Conservation (phyloP, 2,797 vertebrate species). For the Odontamblyopus lacepedii region DNA sequence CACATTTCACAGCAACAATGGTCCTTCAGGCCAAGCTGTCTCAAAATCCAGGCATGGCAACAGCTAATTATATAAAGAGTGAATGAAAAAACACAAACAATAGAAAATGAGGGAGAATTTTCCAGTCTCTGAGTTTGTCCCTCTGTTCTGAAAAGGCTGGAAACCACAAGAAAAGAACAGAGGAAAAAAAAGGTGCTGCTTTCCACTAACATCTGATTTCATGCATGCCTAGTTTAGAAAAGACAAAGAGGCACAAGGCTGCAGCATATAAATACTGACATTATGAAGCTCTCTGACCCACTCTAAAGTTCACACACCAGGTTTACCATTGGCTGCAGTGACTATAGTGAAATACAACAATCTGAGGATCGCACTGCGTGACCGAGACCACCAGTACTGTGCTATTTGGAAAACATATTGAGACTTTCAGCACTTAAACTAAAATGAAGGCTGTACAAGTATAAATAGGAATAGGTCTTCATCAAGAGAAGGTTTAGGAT, state of each 20-base stretch:
- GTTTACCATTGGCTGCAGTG: conserved; percentile 15
- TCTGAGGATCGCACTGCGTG: conserved; percentile 22
- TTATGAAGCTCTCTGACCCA: conserved; percentile 4
- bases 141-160: conserved; percentile 14
- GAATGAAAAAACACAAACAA: conserved; percentile 38
- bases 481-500: background rate
- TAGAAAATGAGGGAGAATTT: conserved; percentile 20
- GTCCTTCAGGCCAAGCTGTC: conserved; percentile 42
- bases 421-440: conserved; percentile 22
- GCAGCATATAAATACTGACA: conserved; percentile 1
- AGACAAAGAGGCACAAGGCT: conserved; percentile 11
- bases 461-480: background rate
- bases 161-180: conserved; percentile 1
- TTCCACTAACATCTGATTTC: conserved; percentile 24
- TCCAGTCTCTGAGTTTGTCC: background rate
- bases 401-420: conserved; percentile 49
- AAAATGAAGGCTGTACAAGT: background rate
- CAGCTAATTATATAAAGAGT: conserved; percentile 53
- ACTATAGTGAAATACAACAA: conserved; percentile 31
- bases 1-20: conserved; percentile 62
- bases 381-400: conserved; percentile 24
- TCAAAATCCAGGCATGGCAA: conserved; percentile 50
- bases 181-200: conserved; percentile 13
- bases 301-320: conserved; percentile 6
- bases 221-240: conserved; percentile 11